Conservation (phyloP, 2,888 invertebrate genomes). For the Spicauda simplicius region DNA sequence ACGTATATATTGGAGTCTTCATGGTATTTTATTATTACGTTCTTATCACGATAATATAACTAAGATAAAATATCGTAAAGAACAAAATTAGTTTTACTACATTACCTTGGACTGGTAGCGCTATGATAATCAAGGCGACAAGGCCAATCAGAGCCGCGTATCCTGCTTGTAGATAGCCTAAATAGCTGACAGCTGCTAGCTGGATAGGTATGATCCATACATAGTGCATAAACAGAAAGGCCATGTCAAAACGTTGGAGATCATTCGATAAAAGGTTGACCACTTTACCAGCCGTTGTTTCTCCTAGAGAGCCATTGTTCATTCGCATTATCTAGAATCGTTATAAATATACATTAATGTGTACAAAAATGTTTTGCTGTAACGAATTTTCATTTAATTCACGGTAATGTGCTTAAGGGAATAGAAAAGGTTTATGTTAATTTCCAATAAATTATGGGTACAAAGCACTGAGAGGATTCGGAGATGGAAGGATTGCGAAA, state of each 20-base stretch:
- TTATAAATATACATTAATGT: too few relatives aligned
- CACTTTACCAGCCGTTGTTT: constrained; percentile 94
- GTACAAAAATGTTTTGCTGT: too few relatives aligned
- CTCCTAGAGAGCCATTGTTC: constrained; percentile 87
- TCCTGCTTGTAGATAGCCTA: constrained; percentile 89
- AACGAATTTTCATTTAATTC: too few relatives aligned
- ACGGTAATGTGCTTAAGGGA: too few relatives aligned
- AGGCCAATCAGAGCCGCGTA: constrained; percentile 89
- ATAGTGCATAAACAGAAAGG: constrained; percentile 93
- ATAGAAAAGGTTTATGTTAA: too few relatives aligned
- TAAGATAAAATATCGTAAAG: background rate
- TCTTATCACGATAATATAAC: background rate
- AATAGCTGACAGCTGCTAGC: constrained; percentile 86
- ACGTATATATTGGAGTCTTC: too few relatives aligned
- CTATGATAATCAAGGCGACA: constrained; percentile 86
- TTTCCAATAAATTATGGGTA: too few relatives aligned
- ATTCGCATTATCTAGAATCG: constrained; percentile 72
- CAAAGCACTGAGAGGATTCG: too few relatives aligned
- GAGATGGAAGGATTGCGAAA: too few relatives aligned
- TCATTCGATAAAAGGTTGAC: constrained; percentile 97
- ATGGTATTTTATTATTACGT: background rate
- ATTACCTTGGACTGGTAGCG: constrained; percentile 91
- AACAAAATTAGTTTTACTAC: background rate
- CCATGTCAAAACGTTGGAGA: constrained; percentile 96
- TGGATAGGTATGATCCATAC: constrained; percentile 92